Conservation (phyloP, 1,140 invertebrate genomes). For the Drosophila virilis region DNA sequence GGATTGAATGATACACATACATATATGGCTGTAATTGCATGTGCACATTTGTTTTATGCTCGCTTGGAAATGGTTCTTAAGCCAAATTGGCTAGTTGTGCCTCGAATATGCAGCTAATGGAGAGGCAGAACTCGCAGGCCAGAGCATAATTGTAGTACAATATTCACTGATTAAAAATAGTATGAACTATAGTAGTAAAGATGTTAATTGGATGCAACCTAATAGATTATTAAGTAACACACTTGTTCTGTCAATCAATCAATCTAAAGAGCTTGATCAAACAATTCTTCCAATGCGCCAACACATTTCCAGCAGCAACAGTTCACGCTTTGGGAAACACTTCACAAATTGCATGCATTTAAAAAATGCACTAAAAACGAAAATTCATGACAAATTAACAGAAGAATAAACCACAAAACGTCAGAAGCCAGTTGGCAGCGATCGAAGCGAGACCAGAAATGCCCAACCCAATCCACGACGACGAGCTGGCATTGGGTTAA, state of each 20-base stretch:
- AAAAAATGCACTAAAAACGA: constrained; percentile 45
- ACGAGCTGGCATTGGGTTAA: constrained; percentile 40
- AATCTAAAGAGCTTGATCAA: too few species aligned
- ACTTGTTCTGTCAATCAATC: too few species aligned
- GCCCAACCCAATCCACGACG: constrained; percentile 23
- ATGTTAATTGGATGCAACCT: too few species aligned
- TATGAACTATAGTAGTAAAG: too few species aligned
- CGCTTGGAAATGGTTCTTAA: too few species aligned
- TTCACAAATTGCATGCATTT: constrained; percentile 28
- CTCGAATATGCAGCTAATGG: too few species aligned
- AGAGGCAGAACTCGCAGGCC: too few species aligned
- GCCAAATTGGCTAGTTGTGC: too few species aligned
- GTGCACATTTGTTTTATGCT: too few species aligned
- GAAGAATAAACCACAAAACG: constrained; percentile 31
- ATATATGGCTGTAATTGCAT: not conserved
- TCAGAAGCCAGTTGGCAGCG: not conserved
- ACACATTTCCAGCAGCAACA: not conserved
- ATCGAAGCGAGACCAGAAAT: constrained; percentile 38
- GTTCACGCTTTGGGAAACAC: constrained; percentile 7
- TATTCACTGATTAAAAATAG: too few species aligned
- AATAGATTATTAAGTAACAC: not conserved
- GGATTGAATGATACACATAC: constrained; percentile 24
- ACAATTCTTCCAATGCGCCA: too few species aligned
- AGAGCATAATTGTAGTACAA: too few species aligned
- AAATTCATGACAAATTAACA: constrained; percentile 76